Percentiles rank a stretch among this genome's conserved stretches.
phyloP scores from a whole-genome alignment of 2,113 vertebrate genomes.

The Lepisosteus osseus region DNA sequence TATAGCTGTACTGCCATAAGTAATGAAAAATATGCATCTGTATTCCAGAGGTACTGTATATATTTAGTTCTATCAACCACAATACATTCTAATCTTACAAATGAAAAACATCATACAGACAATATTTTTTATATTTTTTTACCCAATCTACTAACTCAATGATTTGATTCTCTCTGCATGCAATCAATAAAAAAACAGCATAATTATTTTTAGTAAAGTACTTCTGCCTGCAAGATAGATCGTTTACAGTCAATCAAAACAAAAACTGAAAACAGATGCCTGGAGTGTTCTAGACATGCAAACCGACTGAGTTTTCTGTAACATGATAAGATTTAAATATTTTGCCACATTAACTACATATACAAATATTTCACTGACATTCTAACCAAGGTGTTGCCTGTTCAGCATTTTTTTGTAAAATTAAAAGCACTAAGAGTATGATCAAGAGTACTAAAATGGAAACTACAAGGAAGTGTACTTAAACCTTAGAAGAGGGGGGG shows the following conservation, averaged over 20 bases:
- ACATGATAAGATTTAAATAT: conserved; percentile 19
- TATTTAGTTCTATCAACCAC: conserved; percentile 24
- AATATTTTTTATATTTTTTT: conserved; percentile 46
- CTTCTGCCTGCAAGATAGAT: conserved; percentile 44
- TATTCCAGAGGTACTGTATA: conserved; percentile 6
- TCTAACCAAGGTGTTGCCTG: no score
- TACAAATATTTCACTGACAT: no score
- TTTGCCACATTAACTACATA: no score
- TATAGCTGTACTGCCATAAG: no score
- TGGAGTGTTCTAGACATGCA: conserved; percentile 61
- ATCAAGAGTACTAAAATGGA: no score
- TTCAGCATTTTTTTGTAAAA: no score
- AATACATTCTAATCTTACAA: conserved; percentile 27
- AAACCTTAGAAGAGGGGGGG: no score
- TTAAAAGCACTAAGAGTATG: no score
- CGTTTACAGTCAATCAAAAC: conserved; percentile 48
- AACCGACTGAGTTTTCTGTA: conserved; percentile 67
- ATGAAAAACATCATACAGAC: background rate
- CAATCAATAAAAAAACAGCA: conserved; percentile 59
- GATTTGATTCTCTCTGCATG: conserved; percentile 49
- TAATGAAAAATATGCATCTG: conserved; percentile 2
- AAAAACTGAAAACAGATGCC: conserved; percentile 64
- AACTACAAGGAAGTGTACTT: no score
- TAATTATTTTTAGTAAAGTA: conserved; percentile 59
- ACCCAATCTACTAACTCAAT: conserved; percentile 50